Percentiles rank a stretch among this genome's conserved stretches.
phyloP scores from a whole-genome alignment of 2,888 invertebrate genomes.

The Drosophila meridiana region DNA sequence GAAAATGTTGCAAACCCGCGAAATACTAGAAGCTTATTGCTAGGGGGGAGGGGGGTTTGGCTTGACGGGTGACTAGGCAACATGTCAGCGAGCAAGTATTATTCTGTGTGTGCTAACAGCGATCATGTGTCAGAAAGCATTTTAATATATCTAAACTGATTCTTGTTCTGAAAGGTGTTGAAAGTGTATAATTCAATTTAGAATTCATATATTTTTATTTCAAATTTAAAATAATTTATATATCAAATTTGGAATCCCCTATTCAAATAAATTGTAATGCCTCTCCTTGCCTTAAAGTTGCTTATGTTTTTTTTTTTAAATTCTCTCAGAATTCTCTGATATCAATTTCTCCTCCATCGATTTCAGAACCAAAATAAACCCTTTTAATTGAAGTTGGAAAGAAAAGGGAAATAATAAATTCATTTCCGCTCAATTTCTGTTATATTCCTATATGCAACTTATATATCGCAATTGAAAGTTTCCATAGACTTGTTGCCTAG shows the following conservation, averaged over 20 bases:
- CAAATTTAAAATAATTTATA: no score
- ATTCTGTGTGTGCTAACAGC: constrained; percentile 3
- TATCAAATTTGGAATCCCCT: no score
- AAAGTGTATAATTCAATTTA: background rate
- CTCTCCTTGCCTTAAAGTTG: background rate
- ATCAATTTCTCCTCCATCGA: background rate
- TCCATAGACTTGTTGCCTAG: background rate
- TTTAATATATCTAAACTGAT: background rate
- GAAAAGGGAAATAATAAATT: background rate
- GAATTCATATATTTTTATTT: no score
- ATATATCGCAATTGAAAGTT: background rate
- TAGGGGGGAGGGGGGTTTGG: background rate
- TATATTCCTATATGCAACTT: background rate
- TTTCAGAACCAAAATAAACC: background rate
- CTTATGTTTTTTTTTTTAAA: no score
- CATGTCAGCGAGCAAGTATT: constrained; percentile 31
- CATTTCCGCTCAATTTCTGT: background rate
- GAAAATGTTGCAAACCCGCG: constrained; percentile 64
- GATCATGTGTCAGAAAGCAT: background rate
- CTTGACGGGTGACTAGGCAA: constrained; percentile 42
- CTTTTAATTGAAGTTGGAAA: background rate
- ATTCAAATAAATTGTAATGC: background rate
- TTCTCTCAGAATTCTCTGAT: background rate
- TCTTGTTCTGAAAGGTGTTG: background rate
- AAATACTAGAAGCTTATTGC: constrained; percentile 41